These are phyloP conservation scores for Cyclophora albipunctata DNA, from an alignment of 2,888 invertebrate species.

Conservation along the genomic window DNA sequence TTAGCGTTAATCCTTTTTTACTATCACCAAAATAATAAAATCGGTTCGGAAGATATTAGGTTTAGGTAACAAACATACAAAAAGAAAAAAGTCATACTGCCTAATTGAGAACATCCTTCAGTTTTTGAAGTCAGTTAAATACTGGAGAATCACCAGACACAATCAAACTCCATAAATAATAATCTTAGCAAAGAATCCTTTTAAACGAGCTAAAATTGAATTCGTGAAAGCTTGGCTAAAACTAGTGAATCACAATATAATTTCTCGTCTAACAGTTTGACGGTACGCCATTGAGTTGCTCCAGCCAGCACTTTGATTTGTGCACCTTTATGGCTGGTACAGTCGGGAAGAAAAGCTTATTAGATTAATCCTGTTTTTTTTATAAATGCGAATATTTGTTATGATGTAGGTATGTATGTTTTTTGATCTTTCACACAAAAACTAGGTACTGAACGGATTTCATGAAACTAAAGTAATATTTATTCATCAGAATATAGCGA, in stretches of 20 bases:
- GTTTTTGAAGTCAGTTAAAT: too few species aligned
- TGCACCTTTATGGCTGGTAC: constrained; percentile 12
- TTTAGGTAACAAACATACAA: too few species aligned
- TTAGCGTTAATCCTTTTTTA: too few species aligned
- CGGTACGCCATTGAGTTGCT: constrained; percentile 11
- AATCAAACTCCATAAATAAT: too few species aligned
- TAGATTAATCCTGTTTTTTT: neutral
- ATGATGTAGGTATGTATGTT: neutral
- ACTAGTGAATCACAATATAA: constrained; percentile 9
- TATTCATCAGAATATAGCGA: neutral
- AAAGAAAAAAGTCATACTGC: too few species aligned
- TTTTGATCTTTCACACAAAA: neutral
- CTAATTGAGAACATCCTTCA: too few species aligned
- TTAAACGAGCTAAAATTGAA: too few species aligned
- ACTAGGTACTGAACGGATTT: neutral
- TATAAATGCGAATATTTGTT: neutral
- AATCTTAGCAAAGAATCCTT: too few species aligned
- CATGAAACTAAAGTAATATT: neutral
- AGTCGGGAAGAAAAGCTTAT: constrained; percentile 1
- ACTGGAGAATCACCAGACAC: too few species aligned
- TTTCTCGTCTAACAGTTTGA: constrained; percentile 16
- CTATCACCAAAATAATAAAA: too few species aligned
- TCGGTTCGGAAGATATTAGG: too few species aligned
- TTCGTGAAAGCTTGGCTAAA: too few species aligned
- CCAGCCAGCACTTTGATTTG: constrained; percentile 18